Conservation (phyloP, 2,888 invertebrate species). For the Lapara coniferarum region DNA sequence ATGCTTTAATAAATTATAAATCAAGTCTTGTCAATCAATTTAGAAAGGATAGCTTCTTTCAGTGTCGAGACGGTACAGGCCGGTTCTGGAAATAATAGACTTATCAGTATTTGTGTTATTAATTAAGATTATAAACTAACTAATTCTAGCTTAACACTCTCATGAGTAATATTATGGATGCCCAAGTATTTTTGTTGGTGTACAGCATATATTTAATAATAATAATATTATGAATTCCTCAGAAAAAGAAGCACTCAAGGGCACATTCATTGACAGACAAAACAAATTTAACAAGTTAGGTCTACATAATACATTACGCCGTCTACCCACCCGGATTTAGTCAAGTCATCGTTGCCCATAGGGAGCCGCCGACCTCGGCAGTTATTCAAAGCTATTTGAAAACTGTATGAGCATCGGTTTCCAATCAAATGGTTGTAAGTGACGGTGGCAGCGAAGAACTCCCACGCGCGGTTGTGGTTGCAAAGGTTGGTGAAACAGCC, state of each 20-base stretch:
- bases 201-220: too few relatives aligned
- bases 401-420: conserved; percentile 43
- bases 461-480: conserved; percentile 61
- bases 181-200: too few relatives aligned
- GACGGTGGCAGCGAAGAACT: conserved; percentile 56
- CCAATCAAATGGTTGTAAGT: conserved; percentile 55
- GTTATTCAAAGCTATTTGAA: conserved; percentile 49
- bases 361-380: conserved; percentile 51
- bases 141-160: too few relatives aligned
- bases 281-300: too few relatives aligned
- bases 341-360: conserved; percentile 59
- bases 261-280: too few relatives aligned
- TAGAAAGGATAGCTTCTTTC: conserved; percentile 50
- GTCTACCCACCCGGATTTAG: conserved; percentile 54
- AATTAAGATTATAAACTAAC: too few relatives aligned
- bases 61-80: conserved; percentile 50
- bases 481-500: conserved; percentile 56
- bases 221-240: too few relatives aligned
- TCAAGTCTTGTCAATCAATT: neutral
- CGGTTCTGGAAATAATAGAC: conserved; percentile 44
- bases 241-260: too few relatives aligned
- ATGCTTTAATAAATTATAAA: neutral
- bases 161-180: too few relatives aligned
- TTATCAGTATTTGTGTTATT: too few relatives aligned
- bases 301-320: neutral